Evolutionary conservation across 2,888 invertebrate species (phyloP), one percentile per base, ranked within the genome.

Genomic region (Esperia sulphurella): DNA sequence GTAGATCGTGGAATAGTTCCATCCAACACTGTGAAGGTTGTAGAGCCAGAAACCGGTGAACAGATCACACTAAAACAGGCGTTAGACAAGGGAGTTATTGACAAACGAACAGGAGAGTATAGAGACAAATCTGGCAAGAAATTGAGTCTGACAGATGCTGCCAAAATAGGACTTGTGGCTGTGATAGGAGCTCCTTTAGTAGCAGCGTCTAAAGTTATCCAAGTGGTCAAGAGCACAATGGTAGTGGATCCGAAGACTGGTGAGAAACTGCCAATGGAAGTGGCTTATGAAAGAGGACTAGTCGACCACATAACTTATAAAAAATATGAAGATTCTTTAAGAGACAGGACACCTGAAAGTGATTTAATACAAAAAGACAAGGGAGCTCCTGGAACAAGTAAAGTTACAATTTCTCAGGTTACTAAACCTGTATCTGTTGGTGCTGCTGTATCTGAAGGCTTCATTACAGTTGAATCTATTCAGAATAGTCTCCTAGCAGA

Each of bases 221-320:
- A 94, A 73, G 91, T 93, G 0, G 91, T 95, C 4, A 91, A 88
- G 58, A 89, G 69, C 55, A 89, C 91, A 3, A 93, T 94, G 88
- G 92, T 95, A 10, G 86, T 92, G 48, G 96, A 97, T 79, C 96
- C 97, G 0, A 92, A 91, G 61, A 95, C 96, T 0, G 96, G 95
- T 3, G 93, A 95, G 71, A 93, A 93, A 68, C 90, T 96, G 57
- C 95, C 95, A 1, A 91, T 96, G 61, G 94, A 95, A 77, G 94
- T 95, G 45, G 97, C 97, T 3, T 92, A 95, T 58, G 92, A 94
- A 70, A 91, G 93, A 52, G 96, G 96, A 7, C 78, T 94, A 51
- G 94, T 97, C 49, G 94, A 92, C 65, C 68, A 83, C 47, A 68
- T 88, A 51, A 91, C 91, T 8, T 90, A 87, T 51, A 83, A 83